Conservation (phyloP, 1,140 invertebrate species). For the Lepidotrigona ventralis region DNA sequence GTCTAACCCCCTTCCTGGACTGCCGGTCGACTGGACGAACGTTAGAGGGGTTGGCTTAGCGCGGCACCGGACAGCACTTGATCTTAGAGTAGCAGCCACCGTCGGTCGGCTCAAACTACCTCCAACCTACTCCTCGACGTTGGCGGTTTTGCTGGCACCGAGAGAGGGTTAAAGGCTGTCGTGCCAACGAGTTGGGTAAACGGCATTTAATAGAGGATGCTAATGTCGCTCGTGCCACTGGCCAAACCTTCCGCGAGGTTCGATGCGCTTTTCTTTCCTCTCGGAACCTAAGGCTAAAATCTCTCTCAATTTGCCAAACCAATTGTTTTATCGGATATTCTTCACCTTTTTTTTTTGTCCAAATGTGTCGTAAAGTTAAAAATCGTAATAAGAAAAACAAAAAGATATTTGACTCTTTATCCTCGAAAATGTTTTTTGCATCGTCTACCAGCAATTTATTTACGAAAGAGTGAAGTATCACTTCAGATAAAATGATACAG, state of each 20-base stretch:
- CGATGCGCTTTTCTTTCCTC: slow-evolving; percentile 47
- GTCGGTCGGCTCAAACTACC: slow-evolving; percentile 65
- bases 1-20: slow-evolving; percentile 61
- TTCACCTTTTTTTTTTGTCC: no score
- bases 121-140: slow-evolving; percentile 49
- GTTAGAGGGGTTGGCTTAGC: slow-evolving; percentile 61
- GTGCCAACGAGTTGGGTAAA: slow-evolving; percentile 68
- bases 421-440: no score
- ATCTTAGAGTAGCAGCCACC: slow-evolving; percentile 69
- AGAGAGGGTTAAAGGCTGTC: slow-evolving; percentile 64
- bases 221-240: slow-evolving; percentile 54
- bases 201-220: slow-evolving; percentile 69
- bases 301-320: no score
- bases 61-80: slow-evolving; percentile 67
- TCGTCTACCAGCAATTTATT: no score
- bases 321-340: no score
- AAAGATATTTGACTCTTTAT: no score
- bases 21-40: slow-evolving; percentile 57
- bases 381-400: no score
- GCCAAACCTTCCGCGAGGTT: slow-evolving; percentile 32
- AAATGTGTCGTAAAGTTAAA: no score
- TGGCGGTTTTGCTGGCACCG: slow-evolving; percentile 67
- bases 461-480: no score
- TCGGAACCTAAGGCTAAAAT: no score
- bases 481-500: no score